phyloP scores from a whole-genome alignment of 2,113 vertebrate genomes.

The Protobothrops mucrosquamatus region DNA sequence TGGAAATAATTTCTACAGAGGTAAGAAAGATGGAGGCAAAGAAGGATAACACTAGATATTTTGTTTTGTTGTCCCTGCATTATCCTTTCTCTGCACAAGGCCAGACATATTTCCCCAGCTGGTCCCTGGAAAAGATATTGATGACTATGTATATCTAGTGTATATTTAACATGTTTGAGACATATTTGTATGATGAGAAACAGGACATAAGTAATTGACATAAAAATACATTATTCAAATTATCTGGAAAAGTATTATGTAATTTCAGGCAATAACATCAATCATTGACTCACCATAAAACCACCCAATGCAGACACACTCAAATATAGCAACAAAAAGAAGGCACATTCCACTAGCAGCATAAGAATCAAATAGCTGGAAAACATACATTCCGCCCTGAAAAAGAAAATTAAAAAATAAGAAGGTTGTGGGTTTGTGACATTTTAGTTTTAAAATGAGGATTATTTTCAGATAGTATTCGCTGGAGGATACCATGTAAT shows the following conservation, averaged over 20 bases:
- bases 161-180: background rate
- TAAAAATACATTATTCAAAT: background rate
- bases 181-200: background rate
- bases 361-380: constrained; percentile 95
- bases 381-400: constrained; percentile 98
- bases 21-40: background rate
- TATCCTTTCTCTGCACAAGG: no score
- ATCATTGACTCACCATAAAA: constrained; percentile 85
- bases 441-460: background rate
- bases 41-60: background rate
- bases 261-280: background rate
- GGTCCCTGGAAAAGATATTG: background rate
- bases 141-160: background rate
- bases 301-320: constrained; percentile 97
- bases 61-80: background rate
- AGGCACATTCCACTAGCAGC: constrained; percentile 98
- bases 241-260: background rate
- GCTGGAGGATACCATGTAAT: background rate
- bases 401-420: constrained; percentile 32
- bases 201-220: background rate
- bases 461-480: background rate
- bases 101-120: background rate
- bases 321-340: constrained; percentile 97
- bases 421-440: background rate
- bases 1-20: background rate